Evolutionary conservation across 2,888 invertebrate genomes (phyloP), one percentile per base, ranked within the genome.

Genomic region (Thera britannica): DNA sequence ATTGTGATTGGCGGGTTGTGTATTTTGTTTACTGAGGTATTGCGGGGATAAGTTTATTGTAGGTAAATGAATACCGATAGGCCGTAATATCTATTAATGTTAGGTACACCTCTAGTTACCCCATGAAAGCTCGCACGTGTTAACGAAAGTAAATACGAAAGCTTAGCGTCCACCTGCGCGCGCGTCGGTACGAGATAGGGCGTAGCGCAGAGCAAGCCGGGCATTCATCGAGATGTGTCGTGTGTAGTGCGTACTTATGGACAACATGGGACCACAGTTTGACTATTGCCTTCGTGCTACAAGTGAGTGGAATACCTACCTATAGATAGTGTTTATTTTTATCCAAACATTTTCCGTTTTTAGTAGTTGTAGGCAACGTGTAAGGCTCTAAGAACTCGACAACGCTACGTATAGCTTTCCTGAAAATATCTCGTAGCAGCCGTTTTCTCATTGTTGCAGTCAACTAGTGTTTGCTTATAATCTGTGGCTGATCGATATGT

Each of bases 231-330:
- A 84, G 89, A 93, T 93, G 92, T 90, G 93, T 89, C 87, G 93
- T 90, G 92, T 85, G 75, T 82, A 83, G 85, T 84, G 84, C 77
- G 77, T 23, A 56, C 67, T 66, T 59, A 71, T 70, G 58, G 65
- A 59, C 69, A 84, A 72, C 75, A 93, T 93, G 93, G 93, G 93
- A 88, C 93, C 93, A 78, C 93, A 93, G 79, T 93, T 91, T 78
- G 93, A 93, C 80, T 93, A 92, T 80, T 92, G 92, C 75, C 84
- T 93, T 41, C 90, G 93, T 61, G 93, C 92, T 66, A 90, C 93
- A 73, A 93, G 93, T 93, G 80, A 93, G 93, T 91, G 46, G 23
- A 11, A 12, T n/a, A 60, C 41, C 54, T 62, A 41, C 9, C 23
- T 62, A 35, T 54, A 36, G 41, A 0, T 7, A 41, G 6, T 41